Evolutionary conservation across 2,888 invertebrate genomes (phyloP), one percentile per base, ranked within the genome.

Genomic region (Ectemnius cavifrons): DNA sequence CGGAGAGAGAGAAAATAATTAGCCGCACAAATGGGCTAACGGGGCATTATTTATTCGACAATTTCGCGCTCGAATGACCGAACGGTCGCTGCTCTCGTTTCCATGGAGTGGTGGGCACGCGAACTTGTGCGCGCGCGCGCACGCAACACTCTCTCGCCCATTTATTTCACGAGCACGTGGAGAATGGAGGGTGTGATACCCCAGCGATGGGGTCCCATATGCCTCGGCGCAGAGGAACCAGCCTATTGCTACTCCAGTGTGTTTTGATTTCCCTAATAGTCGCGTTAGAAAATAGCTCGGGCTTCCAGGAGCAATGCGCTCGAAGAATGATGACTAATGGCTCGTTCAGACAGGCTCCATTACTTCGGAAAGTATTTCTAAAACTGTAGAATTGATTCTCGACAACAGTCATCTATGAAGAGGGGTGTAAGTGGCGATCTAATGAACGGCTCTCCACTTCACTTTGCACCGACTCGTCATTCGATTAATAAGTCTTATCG

Each of bases 261-360:
- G 89, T 90, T 90, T 90, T 90, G 90, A 90, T 91, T 90, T 88
- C 80, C 84, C 86, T 90, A 91, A 91, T 91, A 89, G 90, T 74
- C 75, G 67, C 63, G 80, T 72, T 78, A 78, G 78, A 79, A 85
- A 85, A 84, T 84, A 81, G 76, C 82, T 37, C 11, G 1, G 1
- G 47, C 75, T 68, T 23, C 23, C 3, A 23, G 3, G 23, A 23
- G 71, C 71, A 67, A 67, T 66, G 67, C 69, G 49, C 67, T 63
- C 63, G 68, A 75, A 73, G 75, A 78, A 78, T 71, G 46, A 52
- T 72, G 63, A 75, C 67, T 72, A 79, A 82, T 83, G 5, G 18
- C 60, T 3, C 23, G 23, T 23, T 23, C 23, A 23, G 23, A 23
- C 23, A 23, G 23, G 23, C 23, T 57, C 23, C 13, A 37, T 47